These are phyloP conservation scores for Procapra przewalskii DNA, from an alignment of 2,113 vertebrate genomes.

Conservation along the genomic window DNA sequence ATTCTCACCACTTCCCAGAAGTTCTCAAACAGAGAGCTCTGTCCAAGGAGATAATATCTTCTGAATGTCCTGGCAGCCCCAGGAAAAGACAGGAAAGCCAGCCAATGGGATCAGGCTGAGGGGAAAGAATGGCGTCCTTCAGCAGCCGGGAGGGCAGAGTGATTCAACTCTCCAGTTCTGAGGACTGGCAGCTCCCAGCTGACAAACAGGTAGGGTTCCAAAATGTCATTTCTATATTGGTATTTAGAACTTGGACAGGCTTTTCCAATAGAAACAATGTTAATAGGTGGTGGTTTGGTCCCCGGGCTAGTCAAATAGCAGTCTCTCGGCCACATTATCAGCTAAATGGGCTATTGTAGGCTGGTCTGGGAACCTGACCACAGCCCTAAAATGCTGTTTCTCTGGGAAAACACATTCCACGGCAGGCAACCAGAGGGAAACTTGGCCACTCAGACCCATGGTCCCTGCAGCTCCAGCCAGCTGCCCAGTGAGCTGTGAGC, in stretches of 20 bases:
- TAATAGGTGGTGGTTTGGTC: conserved; percentile 48
- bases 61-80: background rate
- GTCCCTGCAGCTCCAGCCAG: conserved; percentile 27
- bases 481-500: background rate
- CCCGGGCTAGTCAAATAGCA: conserved; percentile 52
- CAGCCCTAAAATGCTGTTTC: conserved; percentile 54
- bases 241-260: conserved; percentile 10
- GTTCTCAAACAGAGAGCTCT: conserved; percentile 30
- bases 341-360: conserved; percentile 49
- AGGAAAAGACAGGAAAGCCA: background rate
- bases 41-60: background rate
- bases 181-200: background rate
- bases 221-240: conserved; percentile 31
- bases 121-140: background rate
- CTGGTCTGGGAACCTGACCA: conserved; percentile 54
- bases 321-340: conserved; percentile 35
- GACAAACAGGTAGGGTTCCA: conserved; percentile 31
- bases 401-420: conserved; percentile 60
- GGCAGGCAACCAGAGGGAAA: conserved; percentile 49
- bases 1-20: conserved; percentile 31
- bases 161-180: background rate
- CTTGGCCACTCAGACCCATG: conserved; percentile 11
- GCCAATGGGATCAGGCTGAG: background rate
- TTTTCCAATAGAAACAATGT: conserved; percentile 57
- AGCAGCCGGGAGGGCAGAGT: background rate